Conservation (phyloP, 1,140 invertebrate genomes). For the Myzus persicae region DNA sequence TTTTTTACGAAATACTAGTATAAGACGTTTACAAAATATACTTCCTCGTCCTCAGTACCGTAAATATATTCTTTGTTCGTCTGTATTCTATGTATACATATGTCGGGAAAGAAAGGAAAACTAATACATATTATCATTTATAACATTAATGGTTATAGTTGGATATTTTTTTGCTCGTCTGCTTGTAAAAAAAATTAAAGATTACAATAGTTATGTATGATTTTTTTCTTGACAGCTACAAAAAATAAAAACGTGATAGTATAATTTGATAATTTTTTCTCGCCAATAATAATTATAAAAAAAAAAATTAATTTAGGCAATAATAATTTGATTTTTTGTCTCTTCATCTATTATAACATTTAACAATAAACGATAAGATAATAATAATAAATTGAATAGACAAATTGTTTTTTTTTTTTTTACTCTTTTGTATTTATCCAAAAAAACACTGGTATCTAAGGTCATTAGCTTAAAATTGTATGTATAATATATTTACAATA, state of each 20-base stretch:
- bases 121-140: not conserved
- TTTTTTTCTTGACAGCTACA: not conserved
- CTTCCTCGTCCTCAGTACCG: not conserved
- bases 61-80: not conserved
- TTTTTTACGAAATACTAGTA: not conserved
- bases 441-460: not conserved
- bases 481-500: not conserved
- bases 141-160: not conserved
- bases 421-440: not conserved
- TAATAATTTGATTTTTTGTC: not conserved
- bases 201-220: not conserved
- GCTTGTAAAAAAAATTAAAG: not conserved
- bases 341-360: not conserved
- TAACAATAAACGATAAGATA: too few relatives aligned
- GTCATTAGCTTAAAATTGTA: not conserved
- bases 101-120: not conserved
- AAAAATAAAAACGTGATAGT: not conserved
- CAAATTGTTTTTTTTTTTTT: not conserved
- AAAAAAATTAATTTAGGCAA: not conserved
- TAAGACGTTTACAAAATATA: not conserved
- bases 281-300: not conserved
- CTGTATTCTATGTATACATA: not conserved
- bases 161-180: not conserved
- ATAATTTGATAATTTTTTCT: too few relatives aligned
- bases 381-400: not conserved